These are phyloP conservation scores for Danio tinwini DNA, from an alignment of 2,797 vertebrate species.

Conservation along the genomic window DNA sequence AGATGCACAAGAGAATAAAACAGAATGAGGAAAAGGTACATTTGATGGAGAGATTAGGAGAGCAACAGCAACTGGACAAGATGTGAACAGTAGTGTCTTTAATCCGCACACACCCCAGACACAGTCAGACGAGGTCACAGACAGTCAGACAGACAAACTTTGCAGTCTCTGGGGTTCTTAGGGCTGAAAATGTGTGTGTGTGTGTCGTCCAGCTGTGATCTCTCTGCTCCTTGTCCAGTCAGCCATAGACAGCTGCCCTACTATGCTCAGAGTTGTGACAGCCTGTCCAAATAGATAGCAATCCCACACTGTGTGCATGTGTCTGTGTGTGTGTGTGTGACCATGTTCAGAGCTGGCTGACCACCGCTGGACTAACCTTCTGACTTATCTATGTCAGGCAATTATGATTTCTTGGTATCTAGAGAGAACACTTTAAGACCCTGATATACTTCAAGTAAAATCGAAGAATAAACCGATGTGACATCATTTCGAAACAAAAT, in stretches of 20 bases:
- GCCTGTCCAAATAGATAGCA: constrained; percentile 44
- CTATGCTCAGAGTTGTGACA: constrained; percentile 53
- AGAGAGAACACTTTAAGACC: background rate
- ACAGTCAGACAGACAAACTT: constrained; percentile 50
- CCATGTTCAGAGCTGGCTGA: constrained; percentile 27
- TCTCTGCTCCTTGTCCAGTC: constrained; percentile 50
- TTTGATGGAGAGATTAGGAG: constrained; percentile 1
- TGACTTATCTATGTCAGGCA: constrained; percentile 33
- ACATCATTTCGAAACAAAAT: too few species aligned
- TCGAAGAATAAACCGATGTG: too few species aligned
- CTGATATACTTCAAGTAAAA: too few species aligned
- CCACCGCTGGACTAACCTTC: constrained; percentile 17
- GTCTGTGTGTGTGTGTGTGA: background rate
- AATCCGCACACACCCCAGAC: constrained; percentile 29
- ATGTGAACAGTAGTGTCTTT: constrained; percentile 35
- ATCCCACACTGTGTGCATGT: constrained; percentile 45
- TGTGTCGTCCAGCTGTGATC: constrained; percentile 54
- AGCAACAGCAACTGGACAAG: background rate
- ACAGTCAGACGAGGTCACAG: constrained; percentile 45
- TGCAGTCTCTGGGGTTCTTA: constrained; percentile 50
- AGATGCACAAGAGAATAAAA: constrained; percentile 9
- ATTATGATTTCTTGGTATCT: constrained; percentile 31
- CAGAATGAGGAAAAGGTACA: background rate
- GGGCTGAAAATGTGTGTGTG: constrained; percentile 32
- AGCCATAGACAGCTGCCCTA: constrained; percentile 55